Evolutionary conservation across 53 echinoderm and acorn worm genomes (phyloP).

Genomic region (Pentamera pediparva): DNA sequence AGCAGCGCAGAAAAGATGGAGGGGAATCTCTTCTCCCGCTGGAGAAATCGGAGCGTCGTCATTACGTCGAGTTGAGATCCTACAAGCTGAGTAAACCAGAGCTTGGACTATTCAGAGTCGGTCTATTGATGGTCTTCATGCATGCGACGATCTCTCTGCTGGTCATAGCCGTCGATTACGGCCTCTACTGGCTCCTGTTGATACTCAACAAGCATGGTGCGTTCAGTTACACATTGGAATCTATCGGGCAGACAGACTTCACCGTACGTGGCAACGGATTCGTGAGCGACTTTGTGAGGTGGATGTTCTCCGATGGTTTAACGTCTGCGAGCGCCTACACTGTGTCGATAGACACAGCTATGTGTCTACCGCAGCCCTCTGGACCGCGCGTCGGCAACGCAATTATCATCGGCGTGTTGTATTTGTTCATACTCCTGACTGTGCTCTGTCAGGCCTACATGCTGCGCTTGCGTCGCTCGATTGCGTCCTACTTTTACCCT

Average conservation of each 20-base stretch:
- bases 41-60: conserved; percentile 61
- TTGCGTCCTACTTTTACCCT: conserved; percentile 79
- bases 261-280: conserved; percentile 50
- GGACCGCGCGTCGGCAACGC: conserved; percentile 40
- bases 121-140: conserved; percentile 52
- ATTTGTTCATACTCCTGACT: conserved; percentile 51
- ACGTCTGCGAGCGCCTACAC: conserved; percentile 54
- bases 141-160: conserved; percentile 60
- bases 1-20: conserved; percentile 35
- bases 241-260: conserved; percentile 47
- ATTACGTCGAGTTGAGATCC: conserved; percentile 60
- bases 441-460: conserved; percentile 74
- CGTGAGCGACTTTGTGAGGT: conserved; percentile 42
- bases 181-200: conserved; percentile 52
- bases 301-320: conserved; percentile 57
- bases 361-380: conserved; percentile 56
- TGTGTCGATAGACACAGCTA: conserved; percentile 46
- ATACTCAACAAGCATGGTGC: conserved; percentile 56
- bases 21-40: conserved; percentile 47
- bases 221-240: conserved; percentile 44
- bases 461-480: conserved; percentile 50
- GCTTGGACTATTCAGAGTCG: conserved; percentile 62
- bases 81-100: conserved; percentile 47
- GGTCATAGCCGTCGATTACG: conserved; percentile 63
- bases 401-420: conserved; percentile 54